Conservation (phyloP, 2,888 invertebrate genomes). For the Leptopilina drosophilae region DNA sequence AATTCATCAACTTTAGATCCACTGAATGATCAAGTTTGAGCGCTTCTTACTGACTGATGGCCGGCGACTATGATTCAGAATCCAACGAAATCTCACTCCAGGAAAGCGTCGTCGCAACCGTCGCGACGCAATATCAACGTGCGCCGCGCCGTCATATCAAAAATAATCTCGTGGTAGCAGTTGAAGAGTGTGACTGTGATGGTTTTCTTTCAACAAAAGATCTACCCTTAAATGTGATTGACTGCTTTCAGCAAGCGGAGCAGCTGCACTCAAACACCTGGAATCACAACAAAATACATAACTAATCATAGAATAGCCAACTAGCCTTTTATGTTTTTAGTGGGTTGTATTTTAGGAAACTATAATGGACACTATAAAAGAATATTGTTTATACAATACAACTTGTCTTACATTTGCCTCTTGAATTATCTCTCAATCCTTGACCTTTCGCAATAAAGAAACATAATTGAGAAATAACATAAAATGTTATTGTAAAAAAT, state of each 20-base stretch:
- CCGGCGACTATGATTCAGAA: conserved; percentile 60
- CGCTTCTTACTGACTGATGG: conserved; percentile 65
- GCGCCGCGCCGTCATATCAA: not conserved
- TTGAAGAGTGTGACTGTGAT: not conserved
- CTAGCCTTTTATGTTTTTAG: too few species aligned
- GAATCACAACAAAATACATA: not conserved
- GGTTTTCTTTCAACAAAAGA: not conserved
- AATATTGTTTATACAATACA: too few species aligned
- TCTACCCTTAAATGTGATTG: conserved; percentile 10
- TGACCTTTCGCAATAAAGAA: too few species aligned
- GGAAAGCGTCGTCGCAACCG: conserved; percentile 46
- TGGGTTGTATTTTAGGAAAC: too few species aligned
- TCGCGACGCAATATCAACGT: conserved; percentile 41
- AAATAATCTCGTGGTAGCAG: conserved; percentile 2
- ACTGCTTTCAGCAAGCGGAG: not conserved
- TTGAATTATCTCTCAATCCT: too few species aligned
- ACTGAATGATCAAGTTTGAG: conserved; percentile 58
- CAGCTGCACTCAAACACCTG: conserved; percentile 18
- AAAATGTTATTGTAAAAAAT: too few species aligned
- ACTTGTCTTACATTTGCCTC: too few species aligned
- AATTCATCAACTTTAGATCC: conserved; percentile 33
- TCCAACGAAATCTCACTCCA: conserved; percentile 57
- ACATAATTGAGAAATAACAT: too few species aligned
- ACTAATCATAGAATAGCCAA: too few species aligned
- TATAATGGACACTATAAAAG: too few species aligned